Conservation (phyloP, 2,113 vertebrate genomes). For the Myotis davidii region DNA sequence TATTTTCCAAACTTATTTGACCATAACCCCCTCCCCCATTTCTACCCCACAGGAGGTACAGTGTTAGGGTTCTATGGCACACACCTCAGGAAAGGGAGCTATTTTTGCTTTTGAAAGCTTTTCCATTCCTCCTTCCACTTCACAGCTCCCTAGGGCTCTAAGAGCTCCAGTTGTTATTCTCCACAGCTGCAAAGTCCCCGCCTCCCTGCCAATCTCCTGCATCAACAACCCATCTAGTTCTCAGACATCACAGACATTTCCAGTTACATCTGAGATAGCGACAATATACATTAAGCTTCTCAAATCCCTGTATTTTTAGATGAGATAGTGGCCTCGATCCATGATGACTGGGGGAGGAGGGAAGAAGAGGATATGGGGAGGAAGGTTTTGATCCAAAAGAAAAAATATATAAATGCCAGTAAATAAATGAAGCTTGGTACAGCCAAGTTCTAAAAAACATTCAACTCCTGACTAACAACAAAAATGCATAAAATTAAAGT, state of each 20-base stretch:
- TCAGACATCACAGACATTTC: neutral
- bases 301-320: neutral
- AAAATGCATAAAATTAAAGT: slow-evolving; percentile 61
- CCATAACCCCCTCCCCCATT: neutral
- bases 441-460: slow-evolving; percentile 40
- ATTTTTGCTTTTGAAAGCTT: neutral
- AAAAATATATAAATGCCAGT: slow-evolving; percentile 42
- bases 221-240: neutral
- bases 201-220: neutral
- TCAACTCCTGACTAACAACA: slow-evolving; percentile 47
- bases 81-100: neutral
- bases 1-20: neutral
- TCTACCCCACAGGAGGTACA: too few species aligned
- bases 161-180: neutral
- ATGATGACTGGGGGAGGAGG: neutral
- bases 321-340: neutral
- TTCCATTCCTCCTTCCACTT: neutral
- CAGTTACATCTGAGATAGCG: neutral
- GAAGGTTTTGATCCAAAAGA: slow-evolving; percentile 16
- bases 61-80: neutral
- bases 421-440: slow-evolving; percentile 59
- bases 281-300: neutral
- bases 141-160: neutral
- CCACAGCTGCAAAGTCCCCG: neutral
- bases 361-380: neutral